Base-by-base conservation (phyloP, 2,888 invertebrate genomes). In the Antitype chi region DNA sequence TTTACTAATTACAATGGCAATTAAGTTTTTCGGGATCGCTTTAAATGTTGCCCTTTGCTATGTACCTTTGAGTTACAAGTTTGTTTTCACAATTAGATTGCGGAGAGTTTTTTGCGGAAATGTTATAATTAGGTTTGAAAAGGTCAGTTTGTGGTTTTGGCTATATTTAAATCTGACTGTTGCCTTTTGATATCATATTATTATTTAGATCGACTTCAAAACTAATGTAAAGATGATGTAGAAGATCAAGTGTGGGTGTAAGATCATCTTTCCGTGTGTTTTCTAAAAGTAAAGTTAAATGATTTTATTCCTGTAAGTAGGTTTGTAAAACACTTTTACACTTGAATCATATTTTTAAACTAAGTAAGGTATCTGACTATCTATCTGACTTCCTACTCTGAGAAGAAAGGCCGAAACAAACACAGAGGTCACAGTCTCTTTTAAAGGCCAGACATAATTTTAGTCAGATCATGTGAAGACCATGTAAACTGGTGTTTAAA, bases 1-100 rank as follows among this genome's bases (percentile, higher is more conserved):
- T 84, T 84, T 70, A 28, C 38, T 81, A 84, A 84, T 84, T 84
- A 85, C 43, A 67, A 74, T 70, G 59, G 60, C 20, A 78, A 73
- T 84, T 57, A 60, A 47, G 43, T 63, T 70, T 72, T 49, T n/a
- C 49, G 25, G 25, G 23, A 28, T 63, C 52, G 43, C 20, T 67
- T 82, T 70, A 55, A 67, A 70, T 79, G 63, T 59, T 49, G 23
- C 38, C 59, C 38, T 49, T 70, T 53, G 28, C 47, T 57, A 47
- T 79, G 11, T 70, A 49, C 60, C 38, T 57, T 57, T 49, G 53
- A 57, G 43, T 20, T 47, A 28, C 28, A 60, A 70, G 69, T 72
- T 83, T 52, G 32, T 49, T 70, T 55, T n/a, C 7, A 6, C 5
- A 78, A 62, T 82, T 55, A 32, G 47, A 75, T 83, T 71, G 6